Evolutionary conservation across 2,888 invertebrate species (phyloP).

Genomic region (Brenthis ino): DNA sequence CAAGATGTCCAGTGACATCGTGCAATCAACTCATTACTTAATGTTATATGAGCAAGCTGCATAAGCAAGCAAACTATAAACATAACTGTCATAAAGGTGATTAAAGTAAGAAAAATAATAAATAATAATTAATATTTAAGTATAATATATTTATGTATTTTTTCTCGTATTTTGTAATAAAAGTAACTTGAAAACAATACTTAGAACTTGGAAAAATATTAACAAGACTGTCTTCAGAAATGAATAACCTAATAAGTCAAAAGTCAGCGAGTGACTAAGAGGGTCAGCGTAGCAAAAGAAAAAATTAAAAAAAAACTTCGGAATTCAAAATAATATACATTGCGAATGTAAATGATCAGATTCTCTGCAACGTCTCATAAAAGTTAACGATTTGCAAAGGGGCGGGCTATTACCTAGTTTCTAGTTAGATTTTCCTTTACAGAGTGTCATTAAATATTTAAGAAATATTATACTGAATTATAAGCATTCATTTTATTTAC

Average conservation of each 20-base stretch:
- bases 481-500: no score
- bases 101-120: no score
- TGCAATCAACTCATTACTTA: background rate
- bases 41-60: no score
- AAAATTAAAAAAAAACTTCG: background rate
- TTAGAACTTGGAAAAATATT: no score
- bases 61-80: background rate
- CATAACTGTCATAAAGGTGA: background rate
- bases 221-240: no score
- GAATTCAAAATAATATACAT: constrained; percentile 12
- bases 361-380: constrained; percentile 9
- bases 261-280: no score
- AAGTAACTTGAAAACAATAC: no score
- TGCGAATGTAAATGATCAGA: constrained; percentile 2
- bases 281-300: background rate
- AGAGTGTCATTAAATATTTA: constrained; percentile 11
- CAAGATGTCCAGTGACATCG: background rate
- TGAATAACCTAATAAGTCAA: no score
- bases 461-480: constrained; percentile 9
- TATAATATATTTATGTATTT: no score
- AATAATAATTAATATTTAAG: no score
- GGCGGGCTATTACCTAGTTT: constrained; percentile 13
- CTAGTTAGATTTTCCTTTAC: constrained; percentile 11
- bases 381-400: constrained; percentile 15
- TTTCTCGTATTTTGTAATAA: no score